A percentile compares a stretch with the other conserved stretches of the same genome.
Evolutionary conservation across 2,113 vertebrate species (phyloP).

Genomic region (Indicator maculatus): DNA sequence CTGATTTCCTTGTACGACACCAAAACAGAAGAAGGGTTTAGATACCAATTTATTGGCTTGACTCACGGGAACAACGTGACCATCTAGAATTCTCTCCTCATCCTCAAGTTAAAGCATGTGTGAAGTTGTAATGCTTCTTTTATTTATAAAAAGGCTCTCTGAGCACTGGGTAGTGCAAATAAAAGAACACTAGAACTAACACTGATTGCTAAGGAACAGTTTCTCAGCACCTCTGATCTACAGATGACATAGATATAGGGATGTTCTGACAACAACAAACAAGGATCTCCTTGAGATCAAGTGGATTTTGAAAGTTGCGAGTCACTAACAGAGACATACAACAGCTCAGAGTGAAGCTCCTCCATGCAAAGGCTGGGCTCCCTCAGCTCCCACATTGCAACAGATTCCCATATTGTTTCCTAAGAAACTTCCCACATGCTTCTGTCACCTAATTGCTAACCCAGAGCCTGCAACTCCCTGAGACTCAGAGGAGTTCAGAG

Average conservation of each 20-base stretch:
- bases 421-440: not conserved
- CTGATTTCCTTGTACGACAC: constrained; percentile 7
- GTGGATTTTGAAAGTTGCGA: not conserved
- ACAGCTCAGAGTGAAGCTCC: not conserved
- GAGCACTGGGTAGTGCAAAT: not conserved
- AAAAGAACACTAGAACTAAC: not conserved
- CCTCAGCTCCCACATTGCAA: not conserved
- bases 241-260: not conserved
- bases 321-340: not conserved
- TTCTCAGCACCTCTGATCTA: not conserved
- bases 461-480: not conserved
- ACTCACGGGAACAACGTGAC: not conserved
- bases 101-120: constrained; percentile 32
- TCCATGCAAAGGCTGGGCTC: not conserved
- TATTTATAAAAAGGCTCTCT: not conserved
- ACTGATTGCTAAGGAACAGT: not conserved
- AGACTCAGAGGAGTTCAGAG: not conserved
- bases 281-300: not conserved
- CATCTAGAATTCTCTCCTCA: constrained; percentile 4
- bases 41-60: not conserved
- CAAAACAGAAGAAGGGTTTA: constrained; percentile 5
- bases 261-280: not conserved
- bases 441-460: not conserved
- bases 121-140: constrained; percentile 11
- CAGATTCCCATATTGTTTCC: not conserved